Conservation (phyloP, 64 coral and sea anemone species). For the Actinia tenebrosa region DNA sequence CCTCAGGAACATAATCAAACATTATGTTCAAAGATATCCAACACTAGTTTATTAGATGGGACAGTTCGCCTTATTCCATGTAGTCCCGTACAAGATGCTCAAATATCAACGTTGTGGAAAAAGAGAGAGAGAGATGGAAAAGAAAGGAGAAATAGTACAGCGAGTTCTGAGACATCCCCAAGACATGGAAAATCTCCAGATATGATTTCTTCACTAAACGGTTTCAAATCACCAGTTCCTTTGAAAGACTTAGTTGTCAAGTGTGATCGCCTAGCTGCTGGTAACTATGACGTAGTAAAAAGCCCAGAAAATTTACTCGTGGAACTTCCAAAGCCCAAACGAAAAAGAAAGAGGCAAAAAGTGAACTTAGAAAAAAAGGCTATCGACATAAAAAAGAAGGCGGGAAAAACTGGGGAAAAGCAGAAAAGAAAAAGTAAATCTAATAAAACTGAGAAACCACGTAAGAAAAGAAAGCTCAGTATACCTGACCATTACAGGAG, state of each 20-base stretch:
- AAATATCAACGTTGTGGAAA: background rate
- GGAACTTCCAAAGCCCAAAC: background rate
- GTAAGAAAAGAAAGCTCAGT: background rate
- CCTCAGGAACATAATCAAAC: background rate
- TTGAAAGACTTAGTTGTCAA: background rate
- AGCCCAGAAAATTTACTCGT: background rate
- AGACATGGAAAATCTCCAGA: background rate
- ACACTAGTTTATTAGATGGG: background rate
- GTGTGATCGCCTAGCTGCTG: background rate
- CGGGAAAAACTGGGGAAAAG: background rate
- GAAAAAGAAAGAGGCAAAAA: background rate
- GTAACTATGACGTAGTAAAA: background rate
- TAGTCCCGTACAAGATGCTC: background rate
- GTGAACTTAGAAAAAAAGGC: background rate
- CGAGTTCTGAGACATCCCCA: background rate
- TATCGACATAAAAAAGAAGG: background rate
- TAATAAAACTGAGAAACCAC: background rate
- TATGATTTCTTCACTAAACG: background rate
- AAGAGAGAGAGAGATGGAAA: background rate
- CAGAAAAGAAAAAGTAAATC: background rate
- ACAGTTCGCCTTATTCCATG: background rate
- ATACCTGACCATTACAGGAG: conserved; percentile 20
- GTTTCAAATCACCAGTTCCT: background rate
- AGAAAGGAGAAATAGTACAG: background rate
- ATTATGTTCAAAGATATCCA: background rate